These are phyloP conservation scores for Poeciliopsis occidentalis DNA, from an alignment of 2,113 vertebrate species.

Conservation along the genomic window DNA sequence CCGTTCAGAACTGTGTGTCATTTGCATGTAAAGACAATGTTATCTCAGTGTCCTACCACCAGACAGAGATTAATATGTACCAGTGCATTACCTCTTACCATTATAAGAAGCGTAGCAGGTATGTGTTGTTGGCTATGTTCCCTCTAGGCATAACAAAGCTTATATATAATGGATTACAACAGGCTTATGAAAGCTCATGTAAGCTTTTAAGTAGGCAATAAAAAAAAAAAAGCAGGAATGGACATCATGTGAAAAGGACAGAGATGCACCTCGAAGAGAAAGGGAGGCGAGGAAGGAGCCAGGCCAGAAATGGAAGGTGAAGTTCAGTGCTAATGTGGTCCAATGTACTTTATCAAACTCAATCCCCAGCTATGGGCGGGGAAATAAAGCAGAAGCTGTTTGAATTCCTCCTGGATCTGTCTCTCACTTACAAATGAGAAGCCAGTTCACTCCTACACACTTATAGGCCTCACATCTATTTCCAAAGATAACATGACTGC, in stretches of 20 bases:
- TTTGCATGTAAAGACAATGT: constrained; percentile 32
- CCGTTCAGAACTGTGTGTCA: constrained; percentile 43
- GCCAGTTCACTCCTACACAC: constrained; percentile 36
- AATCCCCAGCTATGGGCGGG: constrained; percentile 35
- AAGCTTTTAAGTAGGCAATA: constrained; percentile 48
- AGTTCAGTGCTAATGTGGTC: constrained; percentile 32
- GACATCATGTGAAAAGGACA: constrained; percentile 38
- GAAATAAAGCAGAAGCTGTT: constrained; percentile 52
- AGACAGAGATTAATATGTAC: constrained; percentile 17
- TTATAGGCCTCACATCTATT: constrained; percentile 10
- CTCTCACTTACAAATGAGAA: constrained; percentile 34
- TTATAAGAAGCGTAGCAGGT: constrained; percentile 35
- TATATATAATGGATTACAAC: constrained; percentile 10
- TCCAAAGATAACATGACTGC: too few species aligned
- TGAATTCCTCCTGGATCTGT: constrained; percentile 54
- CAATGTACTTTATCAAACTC: constrained; percentile 48
- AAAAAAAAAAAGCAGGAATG: constrained; percentile 35
- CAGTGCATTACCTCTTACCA: constrained; percentile 1
- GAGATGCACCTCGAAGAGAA: constrained; percentile 26
- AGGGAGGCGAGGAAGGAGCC: constrained; percentile 11
- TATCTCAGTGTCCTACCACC: constrained; percentile 29
- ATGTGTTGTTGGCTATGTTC: constrained; percentile 13
- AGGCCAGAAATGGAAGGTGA: constrained; percentile 40
- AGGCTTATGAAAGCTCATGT: constrained; percentile 29
- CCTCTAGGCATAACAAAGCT: constrained; percentile 5